Conservation (phyloP, 92 coral and sea anemone genomes). For the Phenganax marumi region DNA sequence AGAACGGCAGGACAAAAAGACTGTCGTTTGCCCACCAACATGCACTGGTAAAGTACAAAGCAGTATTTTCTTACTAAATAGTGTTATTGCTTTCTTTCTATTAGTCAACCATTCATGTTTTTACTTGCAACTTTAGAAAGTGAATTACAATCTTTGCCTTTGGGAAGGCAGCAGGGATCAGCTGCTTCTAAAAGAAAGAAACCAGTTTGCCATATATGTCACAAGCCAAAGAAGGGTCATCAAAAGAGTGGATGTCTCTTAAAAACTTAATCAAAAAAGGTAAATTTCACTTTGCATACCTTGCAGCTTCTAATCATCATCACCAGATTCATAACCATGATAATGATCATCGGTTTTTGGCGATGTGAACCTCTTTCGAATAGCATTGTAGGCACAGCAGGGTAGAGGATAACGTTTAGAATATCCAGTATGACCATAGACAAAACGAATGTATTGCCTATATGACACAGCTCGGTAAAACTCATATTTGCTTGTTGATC, state of each 20-base stretch:
- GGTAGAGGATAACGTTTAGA: constrained; percentile 3
- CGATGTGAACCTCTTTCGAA: not conserved
- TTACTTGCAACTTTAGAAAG: not conserved
- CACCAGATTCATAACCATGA: constrained; percentile 11
- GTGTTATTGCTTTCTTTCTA: too few relatives aligned
- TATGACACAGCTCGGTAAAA: not conserved
- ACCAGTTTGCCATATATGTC: not conserved
- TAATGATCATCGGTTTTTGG: not conserved
- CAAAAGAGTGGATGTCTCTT: not conserved
- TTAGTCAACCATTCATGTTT: not conserved
- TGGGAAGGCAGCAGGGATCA: too few relatives aligned
- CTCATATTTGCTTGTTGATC: not conserved
- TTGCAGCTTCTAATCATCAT: not conserved
- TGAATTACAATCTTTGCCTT: not conserved
- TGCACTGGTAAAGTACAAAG: not conserved
- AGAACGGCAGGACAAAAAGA: not conserved
- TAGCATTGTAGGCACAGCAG: not conserved
- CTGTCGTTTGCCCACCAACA: constrained; percentile 3
- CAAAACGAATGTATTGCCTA: not conserved
- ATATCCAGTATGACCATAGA: not conserved
- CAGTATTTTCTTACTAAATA: not conserved
- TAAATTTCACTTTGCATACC: not conserved
- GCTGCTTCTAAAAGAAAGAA: too few relatives aligned
- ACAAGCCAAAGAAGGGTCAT: constrained; percentile 1
- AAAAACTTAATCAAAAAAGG: too few relatives aligned